These are phyloP conservation scores for Melitaea cinxia DNA, from an alignment of 1,140 invertebrate genomes.

Conservation along the genomic window DNA sequence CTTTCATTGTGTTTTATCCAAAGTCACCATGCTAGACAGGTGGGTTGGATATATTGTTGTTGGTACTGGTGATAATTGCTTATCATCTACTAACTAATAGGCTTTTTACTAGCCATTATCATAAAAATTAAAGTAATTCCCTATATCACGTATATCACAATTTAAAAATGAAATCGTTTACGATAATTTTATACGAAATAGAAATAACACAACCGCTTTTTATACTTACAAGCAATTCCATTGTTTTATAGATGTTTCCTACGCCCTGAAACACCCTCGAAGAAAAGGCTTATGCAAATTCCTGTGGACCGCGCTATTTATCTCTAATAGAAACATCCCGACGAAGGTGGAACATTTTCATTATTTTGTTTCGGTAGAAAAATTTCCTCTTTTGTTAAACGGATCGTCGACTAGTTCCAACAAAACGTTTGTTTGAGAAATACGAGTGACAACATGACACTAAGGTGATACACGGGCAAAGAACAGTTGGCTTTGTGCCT, in stretches of 20 bases:
- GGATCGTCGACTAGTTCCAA: neutral
- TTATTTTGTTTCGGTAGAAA: slow-evolving; percentile 12
- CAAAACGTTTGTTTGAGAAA: neutral
- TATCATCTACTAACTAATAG: too few species aligned
- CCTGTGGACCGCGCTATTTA: slow-evolving; percentile 13
- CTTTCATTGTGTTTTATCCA: too few species aligned
- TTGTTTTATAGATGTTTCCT: neutral
- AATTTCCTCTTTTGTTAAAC: neutral
- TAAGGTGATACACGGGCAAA: neutral
- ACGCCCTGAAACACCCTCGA: neutral
- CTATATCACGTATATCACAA: too few species aligned
- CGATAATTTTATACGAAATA: too few species aligned
- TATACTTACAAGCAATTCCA: neutral
- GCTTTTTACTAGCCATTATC: too few species aligned
- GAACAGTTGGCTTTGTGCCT: too few species aligned
- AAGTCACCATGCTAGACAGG: too few species aligned
- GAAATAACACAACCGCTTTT: neutral
- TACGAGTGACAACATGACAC: neutral
- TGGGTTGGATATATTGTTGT: too few species aligned
- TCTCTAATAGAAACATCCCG: slow-evolving; percentile 17
- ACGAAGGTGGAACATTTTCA: slow-evolving; percentile 21
- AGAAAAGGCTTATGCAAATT: slow-evolving; percentile 22
- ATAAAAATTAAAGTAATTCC: too few species aligned
- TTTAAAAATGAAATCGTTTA: too few species aligned
- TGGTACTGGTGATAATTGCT: too few species aligned